phyloP scores from a whole-genome alignment of 2,113 vertebrate species.

The Hypocryptadius cinnamomeus region DNA sequence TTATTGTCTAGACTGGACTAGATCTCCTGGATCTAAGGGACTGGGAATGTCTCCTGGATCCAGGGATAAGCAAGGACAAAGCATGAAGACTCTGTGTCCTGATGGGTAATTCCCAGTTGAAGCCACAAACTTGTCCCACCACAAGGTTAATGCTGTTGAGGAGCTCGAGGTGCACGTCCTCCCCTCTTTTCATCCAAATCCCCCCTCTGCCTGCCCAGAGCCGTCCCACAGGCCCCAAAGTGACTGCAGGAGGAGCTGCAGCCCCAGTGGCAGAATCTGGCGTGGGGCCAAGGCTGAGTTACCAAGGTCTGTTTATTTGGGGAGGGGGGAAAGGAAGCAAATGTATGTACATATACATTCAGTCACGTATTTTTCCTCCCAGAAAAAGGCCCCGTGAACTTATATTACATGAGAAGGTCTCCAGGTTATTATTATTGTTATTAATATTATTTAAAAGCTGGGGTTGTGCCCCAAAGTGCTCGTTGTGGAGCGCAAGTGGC shows the following conservation, averaged over 20 bases:
- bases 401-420: constrained; percentile 5
- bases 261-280: rapidly evolving
- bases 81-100: neutral
- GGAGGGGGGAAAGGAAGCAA: neutral
- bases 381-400: constrained; percentile 11
- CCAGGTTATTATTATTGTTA: neutral
- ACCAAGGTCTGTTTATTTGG: constrained; percentile 34
- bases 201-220: neutral
- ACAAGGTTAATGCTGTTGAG: rapidly evolving
- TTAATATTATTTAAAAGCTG: constrained; percentile 23
- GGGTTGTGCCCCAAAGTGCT: neutral
- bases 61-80: neutral
- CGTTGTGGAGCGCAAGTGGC: neutral
- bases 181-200: neutral
- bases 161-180: rapidly evolving
- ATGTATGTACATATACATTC: constrained; percentile 34
- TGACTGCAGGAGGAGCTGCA: neutral
- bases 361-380: neutral
- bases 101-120: rapidly evolving
- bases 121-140: rapidly evolving
- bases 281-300: neutral
- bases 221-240: rapidly evolving
- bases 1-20: neutral
- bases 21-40: neutral
- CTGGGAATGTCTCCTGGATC: neutral